Evolutionary conservation across 2,113 vertebrate genomes (phyloP).

Genomic region (Artemisiospiza belli): DNA sequence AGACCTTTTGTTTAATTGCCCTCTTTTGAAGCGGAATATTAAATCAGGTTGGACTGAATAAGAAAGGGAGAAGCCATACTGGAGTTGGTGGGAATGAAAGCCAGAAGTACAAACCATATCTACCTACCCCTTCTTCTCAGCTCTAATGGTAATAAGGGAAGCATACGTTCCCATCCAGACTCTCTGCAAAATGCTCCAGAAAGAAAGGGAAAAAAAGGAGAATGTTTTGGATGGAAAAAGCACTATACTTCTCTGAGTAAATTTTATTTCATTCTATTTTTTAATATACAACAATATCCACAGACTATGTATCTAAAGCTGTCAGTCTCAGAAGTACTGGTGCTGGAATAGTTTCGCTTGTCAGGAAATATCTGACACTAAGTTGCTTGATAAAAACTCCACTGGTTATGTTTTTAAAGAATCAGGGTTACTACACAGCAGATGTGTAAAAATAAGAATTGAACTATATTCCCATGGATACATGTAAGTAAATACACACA

Average conservation of each 20-base stretch:
- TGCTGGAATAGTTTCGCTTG: background rate
- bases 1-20: conserved; percentile 35
- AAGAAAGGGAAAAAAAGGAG: background rate
- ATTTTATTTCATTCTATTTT: background rate
- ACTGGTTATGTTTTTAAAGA: background rate
- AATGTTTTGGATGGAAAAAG: background rate
- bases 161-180: background rate
- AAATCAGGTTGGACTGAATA: conserved; percentile 28
- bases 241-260: background rate
- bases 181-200: background rate
- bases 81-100: background rate
- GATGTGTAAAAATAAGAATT: background rate
- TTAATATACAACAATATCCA: background rate
- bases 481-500: background rate
- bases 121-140: background rate
- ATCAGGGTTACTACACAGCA: background rate
- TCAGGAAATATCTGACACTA: background rate
- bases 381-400: background rate
- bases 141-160: background rate
- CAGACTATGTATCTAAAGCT: background rate
- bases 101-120: background rate
- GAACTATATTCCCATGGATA: background rate
- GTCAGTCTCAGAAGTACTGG: background rate
- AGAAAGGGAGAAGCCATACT: background rate
- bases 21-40: conserved; percentile 38